phyloP scores from a whole-genome alignment of 2,797 vertebrate genomes.

The Gadopsis marmoratus region DNA sequence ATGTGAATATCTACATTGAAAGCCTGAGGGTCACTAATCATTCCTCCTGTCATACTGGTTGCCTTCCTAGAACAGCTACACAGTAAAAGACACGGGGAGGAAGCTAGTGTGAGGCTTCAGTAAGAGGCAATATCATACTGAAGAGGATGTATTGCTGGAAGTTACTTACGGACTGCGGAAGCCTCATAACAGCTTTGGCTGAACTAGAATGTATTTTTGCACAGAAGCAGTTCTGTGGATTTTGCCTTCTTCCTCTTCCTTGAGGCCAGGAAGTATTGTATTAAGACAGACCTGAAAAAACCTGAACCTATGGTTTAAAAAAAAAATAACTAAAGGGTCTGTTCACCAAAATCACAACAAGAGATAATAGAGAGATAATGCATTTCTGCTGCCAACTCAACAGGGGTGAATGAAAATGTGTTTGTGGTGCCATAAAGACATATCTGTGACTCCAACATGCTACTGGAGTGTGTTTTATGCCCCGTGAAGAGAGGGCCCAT shows the following conservation, averaged over 20 bases:
- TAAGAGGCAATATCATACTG: not conserved
- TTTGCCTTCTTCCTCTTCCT: not conserved
- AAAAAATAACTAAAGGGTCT: not conserved
- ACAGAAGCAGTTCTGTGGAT: not conserved
- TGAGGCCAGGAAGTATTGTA: not conserved
- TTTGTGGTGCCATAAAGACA: not conserved
- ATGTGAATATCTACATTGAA: too few species aligned
- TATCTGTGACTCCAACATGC: not conserved
- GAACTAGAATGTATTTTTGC: not conserved
- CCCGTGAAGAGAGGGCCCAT: not conserved
- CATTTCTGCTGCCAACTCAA: not conserved
- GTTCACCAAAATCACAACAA: not conserved
- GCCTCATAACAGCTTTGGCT: too few species aligned
- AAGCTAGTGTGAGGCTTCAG: not conserved
- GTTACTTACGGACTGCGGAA: not conserved
- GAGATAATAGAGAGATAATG: not conserved
- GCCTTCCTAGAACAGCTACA: too few species aligned
- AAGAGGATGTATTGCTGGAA: not conserved
- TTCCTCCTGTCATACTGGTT: too few species aligned
- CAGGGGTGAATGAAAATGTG: not conserved
- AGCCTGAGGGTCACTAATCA: too few species aligned
- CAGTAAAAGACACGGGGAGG: not conserved
- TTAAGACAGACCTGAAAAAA: too few species aligned
- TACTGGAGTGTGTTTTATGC: not conserved
- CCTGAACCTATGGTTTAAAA: not conserved